Conservation (phyloP, 2,888 invertebrate genomes). For the Fragum whitleyi region DNA sequence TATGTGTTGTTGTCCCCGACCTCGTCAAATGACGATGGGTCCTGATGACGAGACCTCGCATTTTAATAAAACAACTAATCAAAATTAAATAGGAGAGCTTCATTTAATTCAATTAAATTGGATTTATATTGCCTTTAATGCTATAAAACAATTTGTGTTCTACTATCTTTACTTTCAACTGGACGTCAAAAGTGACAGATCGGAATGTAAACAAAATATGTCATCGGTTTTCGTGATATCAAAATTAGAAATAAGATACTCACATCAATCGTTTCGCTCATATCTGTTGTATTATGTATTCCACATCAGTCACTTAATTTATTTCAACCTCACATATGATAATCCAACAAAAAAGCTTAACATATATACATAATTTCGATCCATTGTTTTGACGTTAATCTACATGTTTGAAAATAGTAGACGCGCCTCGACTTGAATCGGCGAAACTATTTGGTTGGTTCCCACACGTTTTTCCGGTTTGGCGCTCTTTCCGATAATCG, state of each 20-base stretch:
- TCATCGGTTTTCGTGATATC: constrained; percentile 56
- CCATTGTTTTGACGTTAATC: constrained; percentile 59
- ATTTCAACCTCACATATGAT: constrained; percentile 51
- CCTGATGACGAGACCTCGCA: too few species aligned
- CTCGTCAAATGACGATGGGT: too few species aligned
- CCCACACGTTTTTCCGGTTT: neutral
- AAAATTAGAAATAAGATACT: constrained; percentile 51
- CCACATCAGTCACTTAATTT: constrained; percentile 25
- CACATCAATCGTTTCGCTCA: constrained; percentile 74
- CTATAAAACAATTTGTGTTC: too few species aligned
- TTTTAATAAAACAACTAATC: too few species aligned
- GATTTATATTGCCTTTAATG: too few species aligned
- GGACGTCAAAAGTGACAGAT: constrained; percentile 7
- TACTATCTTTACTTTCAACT: too few species aligned
- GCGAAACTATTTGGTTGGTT: constrained; percentile 41
- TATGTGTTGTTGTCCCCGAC: too few species aligned
- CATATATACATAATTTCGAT: constrained; percentile 35
- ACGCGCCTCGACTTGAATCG: constrained; percentile 77
- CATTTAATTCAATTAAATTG: too few species aligned
- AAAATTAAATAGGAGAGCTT: too few species aligned
- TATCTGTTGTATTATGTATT: constrained; percentile 58
- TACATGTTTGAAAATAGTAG: constrained; percentile 65
- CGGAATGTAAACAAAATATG: constrained; percentile 10
- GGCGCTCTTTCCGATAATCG: neutral
- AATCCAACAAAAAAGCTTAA: constrained; percentile 54